Percentiles rank a stretch among this genome's conserved stretches.
Conservation (phyloP, 2,113 vertebrate genomes). For the Chionis minor region DNA sequence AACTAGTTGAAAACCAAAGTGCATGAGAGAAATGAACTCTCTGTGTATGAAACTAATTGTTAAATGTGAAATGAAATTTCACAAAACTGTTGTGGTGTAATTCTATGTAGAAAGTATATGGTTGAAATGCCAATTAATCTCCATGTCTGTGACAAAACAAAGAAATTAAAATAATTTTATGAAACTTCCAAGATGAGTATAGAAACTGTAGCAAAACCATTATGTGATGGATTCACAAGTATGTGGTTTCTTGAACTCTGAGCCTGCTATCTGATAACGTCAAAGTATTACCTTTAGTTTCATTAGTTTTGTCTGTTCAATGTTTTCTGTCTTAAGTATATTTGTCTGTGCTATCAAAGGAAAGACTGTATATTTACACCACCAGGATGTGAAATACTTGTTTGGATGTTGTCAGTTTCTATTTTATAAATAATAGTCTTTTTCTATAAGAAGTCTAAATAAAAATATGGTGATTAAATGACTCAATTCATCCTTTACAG, state of each 20-base stretch:
- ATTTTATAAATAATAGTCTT: background rate
- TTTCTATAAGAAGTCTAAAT: background rate
- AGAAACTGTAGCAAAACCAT: background rate
- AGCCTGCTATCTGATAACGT: background rate
- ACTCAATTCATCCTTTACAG: background rate
- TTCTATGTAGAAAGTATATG: background rate
- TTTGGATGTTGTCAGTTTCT: background rate
- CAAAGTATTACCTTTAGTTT: background rate
- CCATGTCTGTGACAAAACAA: background rate
- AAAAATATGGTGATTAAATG: background rate
- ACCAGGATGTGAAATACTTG: rapidly evolving
- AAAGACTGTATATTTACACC: background rate
- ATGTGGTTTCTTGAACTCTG: background rate
- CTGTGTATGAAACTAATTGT: background rate
- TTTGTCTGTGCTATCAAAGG: background rate
- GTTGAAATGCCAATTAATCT: background rate
- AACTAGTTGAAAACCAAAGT: background rate
- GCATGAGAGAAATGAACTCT: background rate
- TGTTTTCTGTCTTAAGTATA: background rate
- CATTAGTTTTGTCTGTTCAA: background rate
- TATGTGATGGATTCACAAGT: background rate
- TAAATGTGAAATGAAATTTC: background rate
- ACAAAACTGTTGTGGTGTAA: background rate
- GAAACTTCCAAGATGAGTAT: background rate
- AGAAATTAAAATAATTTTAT: background rate